These are phyloP conservation scores for Lophotis ruficrista DNA, from an alignment of 2,113 vertebrate species.

Conservation along the genomic window DNA sequence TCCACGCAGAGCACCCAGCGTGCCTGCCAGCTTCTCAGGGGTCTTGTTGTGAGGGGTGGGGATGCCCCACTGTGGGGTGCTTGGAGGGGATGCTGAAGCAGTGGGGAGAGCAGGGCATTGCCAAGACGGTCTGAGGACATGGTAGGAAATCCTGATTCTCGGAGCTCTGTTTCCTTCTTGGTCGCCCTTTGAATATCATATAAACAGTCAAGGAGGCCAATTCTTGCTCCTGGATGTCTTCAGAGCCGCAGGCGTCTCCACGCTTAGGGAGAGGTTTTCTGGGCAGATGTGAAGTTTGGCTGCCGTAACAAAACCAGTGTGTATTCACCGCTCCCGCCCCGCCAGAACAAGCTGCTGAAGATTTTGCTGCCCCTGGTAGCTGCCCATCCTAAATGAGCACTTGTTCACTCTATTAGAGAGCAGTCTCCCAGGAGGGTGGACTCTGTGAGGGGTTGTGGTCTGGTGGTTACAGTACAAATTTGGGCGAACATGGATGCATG, in stretches of 20 bases:
- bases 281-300: not conserved
- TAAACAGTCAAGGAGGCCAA: not conserved
- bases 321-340: not conserved
- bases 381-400: not conserved
- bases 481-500: rapidly evolving
- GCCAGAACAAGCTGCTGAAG: not conserved
- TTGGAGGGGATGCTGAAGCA: not conserved
- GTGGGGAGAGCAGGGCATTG: not conserved
- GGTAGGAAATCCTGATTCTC: not conserved
- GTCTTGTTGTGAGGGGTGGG: not conserved
- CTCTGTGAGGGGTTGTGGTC: not conserved
- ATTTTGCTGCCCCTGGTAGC: not conserved
- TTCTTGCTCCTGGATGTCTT: not conserved
- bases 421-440: not conserved
- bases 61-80: rapidly evolving
- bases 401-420: not conserved
- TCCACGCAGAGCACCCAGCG: not conserved
- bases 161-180: not conserved
- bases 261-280: not conserved
- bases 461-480: not conserved
- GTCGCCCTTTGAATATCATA: not conserved
- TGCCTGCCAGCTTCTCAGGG: not conserved
- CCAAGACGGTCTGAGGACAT: rapidly evolving
- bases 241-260: not conserved
- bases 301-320: not conserved